Percentiles rank a stretch among this genome's conserved stretches.
phyloP scores from a whole-genome alignment of 2,113 vertebrate species.

The Vireo altiloquus region DNA sequence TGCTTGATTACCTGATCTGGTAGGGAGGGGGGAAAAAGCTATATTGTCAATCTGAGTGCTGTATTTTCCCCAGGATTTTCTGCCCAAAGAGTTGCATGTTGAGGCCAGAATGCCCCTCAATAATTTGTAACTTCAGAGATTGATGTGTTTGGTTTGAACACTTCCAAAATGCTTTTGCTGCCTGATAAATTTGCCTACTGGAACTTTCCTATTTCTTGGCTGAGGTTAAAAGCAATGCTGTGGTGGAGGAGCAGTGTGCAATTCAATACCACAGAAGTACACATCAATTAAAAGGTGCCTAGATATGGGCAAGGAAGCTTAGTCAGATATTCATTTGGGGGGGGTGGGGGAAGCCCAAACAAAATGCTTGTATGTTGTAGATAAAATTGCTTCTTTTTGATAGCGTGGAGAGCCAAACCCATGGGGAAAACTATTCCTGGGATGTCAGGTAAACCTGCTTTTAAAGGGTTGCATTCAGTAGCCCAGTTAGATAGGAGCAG shows the following conservation, averaged over 20 bases:
- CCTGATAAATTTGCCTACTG: background rate
- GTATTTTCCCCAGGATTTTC: background rate
- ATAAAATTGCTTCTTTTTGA: background rate
- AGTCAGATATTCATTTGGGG: background rate
- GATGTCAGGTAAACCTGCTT: background rate
- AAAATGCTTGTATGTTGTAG: background rate
- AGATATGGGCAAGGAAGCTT: background rate
- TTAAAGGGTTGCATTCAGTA: background rate
- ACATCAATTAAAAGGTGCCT: slow-evolving; percentile 14
- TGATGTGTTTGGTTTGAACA: background rate
- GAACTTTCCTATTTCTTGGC: background rate
- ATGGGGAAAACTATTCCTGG: background rate
- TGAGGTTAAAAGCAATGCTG: slow-evolving; percentile 1
- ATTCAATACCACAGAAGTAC: background rate
- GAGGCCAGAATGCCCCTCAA: background rate
- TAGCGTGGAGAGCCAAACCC: background rate
- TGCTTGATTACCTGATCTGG: background rate
- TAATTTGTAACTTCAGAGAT: background rate
- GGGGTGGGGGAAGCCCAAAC: rapidly evolving
- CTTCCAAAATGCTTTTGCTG: background rate
- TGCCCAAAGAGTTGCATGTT: background rate
- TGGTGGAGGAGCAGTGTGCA: background rate
- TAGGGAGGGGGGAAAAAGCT: background rate
- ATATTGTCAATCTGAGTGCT: background rate
- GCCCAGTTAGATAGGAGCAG: background rate